Conservation (phyloP, 2,797 vertebrate genomes). For the Hippoglossus hippoglossus region DNA sequence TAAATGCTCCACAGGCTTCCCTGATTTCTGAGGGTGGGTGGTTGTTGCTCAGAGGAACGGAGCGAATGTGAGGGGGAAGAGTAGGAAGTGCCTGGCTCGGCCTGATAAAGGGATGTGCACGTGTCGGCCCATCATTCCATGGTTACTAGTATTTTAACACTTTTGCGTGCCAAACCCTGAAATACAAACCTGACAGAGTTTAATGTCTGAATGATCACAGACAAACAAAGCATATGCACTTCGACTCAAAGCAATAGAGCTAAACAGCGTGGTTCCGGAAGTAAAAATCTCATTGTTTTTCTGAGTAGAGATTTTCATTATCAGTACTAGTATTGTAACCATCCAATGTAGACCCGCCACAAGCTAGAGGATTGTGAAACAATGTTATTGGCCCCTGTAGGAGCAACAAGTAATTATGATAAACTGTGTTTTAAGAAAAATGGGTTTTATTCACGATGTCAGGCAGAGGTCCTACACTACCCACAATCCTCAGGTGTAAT, state of each 20-base stretch:
- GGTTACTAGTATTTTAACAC: constrained; percentile 22
- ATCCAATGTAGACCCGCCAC: too few species aligned
- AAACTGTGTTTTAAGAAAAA: too few species aligned
- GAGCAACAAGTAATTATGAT: too few species aligned
- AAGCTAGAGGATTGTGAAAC: too few species aligned
- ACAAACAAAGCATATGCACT: background rate
- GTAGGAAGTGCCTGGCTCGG: constrained; percentile 40
- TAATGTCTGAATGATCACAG: background rate
- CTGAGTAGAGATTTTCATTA: too few species aligned
- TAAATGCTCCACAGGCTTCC: constrained; percentile 49
- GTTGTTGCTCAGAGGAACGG: constrained; percentile 25
- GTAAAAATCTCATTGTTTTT: too few species aligned
- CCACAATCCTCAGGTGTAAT: too few species aligned
- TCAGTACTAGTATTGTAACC: too few species aligned
- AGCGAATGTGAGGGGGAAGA: constrained; percentile 35
- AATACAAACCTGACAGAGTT: background rate
- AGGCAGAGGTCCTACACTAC: too few species aligned
- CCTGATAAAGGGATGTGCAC: constrained; percentile 49
- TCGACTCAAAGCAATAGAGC: background rate
- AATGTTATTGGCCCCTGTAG: too few species aligned
- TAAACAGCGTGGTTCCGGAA: too few species aligned
- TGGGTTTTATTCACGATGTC: too few species aligned
- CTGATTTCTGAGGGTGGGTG: constrained; percentile 39
- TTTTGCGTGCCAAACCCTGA: constrained; percentile 2
- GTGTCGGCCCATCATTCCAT: constrained; percentile 10